These are phyloP conservation scores for Megaptera novaeangliae DNA, from an alignment of 2,113 vertebrate genomes.

Conservation along the genomic window DNA sequence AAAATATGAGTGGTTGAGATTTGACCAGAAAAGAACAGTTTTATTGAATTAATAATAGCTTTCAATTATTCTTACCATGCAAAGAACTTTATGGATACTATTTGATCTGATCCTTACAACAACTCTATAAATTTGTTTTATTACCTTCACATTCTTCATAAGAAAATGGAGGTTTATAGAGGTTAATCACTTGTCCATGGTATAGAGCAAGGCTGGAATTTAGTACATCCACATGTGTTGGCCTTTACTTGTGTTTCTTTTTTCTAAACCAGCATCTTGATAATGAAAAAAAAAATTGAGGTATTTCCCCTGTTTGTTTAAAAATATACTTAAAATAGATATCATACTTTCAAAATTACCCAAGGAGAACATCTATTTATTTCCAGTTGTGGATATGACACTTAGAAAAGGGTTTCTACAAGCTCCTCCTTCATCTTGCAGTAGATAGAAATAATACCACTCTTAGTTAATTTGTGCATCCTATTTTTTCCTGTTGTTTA, in stretches of 20 bases:
- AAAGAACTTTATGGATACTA: neutral
- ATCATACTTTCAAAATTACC: neutral
- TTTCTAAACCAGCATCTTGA: neutral
- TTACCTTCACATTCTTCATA: neutral
- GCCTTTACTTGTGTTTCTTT: neutral
- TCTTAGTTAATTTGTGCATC: neutral
- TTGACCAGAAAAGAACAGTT: neutral
- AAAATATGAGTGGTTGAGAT: neutral
- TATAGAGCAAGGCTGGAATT: neutral
- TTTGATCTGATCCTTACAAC: neutral
- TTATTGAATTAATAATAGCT: slow-evolving; percentile 4
- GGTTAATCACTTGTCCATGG: neutral
- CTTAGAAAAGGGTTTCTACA: neutral
- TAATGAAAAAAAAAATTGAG: neutral
- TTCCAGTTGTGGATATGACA: neutral
- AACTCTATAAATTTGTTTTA: neutral
- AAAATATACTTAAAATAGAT: neutral
- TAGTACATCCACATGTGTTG: neutral
- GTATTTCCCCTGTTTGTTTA: neutral
- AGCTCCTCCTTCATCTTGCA: neutral
- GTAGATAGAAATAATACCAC: neutral
- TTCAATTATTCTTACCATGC: neutral
- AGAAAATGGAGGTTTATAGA: neutral
- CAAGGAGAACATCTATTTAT: neutral
- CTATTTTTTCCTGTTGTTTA: neutral